These are phyloP conservation scores for Streblospio benedicti DNA, from an alignment of 1,140 invertebrate species.

Conservation along the genomic window DNA sequence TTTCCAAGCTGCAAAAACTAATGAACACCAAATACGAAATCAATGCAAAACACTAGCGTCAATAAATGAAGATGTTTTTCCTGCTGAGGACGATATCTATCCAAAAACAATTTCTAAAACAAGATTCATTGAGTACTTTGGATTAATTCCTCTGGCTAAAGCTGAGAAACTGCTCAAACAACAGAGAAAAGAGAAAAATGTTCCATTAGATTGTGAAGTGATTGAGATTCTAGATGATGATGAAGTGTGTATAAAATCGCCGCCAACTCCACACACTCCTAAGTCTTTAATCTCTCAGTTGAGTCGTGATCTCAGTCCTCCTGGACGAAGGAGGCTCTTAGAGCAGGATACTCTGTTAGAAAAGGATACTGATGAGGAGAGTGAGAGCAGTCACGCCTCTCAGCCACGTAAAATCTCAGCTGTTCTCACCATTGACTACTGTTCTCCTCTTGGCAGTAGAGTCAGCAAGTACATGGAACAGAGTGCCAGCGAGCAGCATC, in stretches of 20 bases:
- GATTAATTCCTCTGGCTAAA: background rate
- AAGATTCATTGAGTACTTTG: background rate
- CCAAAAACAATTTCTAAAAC: constrained; percentile 6
- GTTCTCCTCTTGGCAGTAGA: constrained; percentile 1
- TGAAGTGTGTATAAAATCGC: background rate
- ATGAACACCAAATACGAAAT: background rate
- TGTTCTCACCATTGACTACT: constrained; percentile 1
- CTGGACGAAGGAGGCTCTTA: background rate
- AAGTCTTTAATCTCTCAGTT: no score
- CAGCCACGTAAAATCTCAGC: background rate
- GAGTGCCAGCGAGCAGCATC: background rate
- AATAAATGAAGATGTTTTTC: constrained; percentile 5
- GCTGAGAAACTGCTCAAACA: background rate
- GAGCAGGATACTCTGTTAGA: background rate
- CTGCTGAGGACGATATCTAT: constrained; percentile 18
- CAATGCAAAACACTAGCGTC: constrained; percentile 6
- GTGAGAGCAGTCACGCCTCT: background rate
- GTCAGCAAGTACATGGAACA: constrained; percentile 5
- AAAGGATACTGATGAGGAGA: background rate
- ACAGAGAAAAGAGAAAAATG: background rate
- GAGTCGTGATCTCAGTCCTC: background rate
- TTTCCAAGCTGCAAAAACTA: background rate
- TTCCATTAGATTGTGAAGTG: background rate
- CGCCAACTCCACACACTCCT: no score
- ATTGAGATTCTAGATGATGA: background rate